Conservation (phyloP, 2,797 vertebrate genomes). For the Pseudochirops corinnae region DNA sequence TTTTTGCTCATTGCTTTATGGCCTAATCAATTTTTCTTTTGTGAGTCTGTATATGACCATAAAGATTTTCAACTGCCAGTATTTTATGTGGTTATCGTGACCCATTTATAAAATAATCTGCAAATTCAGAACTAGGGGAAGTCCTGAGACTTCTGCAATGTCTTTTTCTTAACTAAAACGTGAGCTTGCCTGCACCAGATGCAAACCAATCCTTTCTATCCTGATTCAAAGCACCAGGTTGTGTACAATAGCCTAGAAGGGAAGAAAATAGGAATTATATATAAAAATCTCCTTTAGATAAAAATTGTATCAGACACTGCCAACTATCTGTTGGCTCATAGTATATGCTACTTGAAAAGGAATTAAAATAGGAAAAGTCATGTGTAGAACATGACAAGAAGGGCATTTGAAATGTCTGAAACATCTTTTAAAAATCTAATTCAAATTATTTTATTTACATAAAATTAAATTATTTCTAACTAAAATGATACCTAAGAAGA, state of each 20-base stretch:
- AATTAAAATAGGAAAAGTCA: slow-evolving; percentile 21
- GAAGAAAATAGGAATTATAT: not conserved
- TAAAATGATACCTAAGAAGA: slow-evolving; percentile 66
- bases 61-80: slow-evolving; percentile 17
- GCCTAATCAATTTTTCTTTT: slow-evolving; percentile 9
- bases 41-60: slow-evolving; percentile 30
- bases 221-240: not conserved
- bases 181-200: not conserved
- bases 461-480: slow-evolving; percentile 54
- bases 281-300: not conserved
- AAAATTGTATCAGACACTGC: not conserved
- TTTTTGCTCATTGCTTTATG: slow-evolving; percentile 38
- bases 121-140: slow-evolving; percentile 18
- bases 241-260: no score
- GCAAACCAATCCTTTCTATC: not conserved
- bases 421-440: slow-evolving; percentile 55
- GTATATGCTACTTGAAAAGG: slow-evolving; percentile 43
- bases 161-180: not conserved
- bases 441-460: slow-evolving; percentile 8
- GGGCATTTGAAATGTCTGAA: slow-evolving; percentile 29
- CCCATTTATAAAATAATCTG: slow-evolving; percentile 38
- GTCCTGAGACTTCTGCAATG: not conserved
- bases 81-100: not conserved
- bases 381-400: not conserved
- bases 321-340: slow-evolving; percentile 10